Base-by-base conservation (phyloP, 1,140 invertebrate genomes). In the Bradysia coprophila region DNA sequence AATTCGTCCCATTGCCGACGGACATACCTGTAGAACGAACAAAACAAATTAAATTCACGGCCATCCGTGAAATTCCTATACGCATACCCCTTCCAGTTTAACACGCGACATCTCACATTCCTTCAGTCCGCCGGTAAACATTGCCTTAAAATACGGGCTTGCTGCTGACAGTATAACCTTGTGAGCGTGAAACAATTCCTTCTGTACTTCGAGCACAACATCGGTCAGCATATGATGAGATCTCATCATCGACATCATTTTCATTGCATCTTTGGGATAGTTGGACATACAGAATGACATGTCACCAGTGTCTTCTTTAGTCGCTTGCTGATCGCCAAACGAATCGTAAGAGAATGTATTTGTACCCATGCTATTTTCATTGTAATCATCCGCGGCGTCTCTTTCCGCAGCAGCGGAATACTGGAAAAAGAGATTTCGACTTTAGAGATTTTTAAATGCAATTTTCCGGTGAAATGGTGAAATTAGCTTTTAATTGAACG, bases 141-240 rank as follows among this genome's bases (percentile, higher is more conserved):
- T 94, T 32, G 89, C 89, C 73, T 91, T 89, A 55, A 95, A 95
- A 60, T 94, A 96, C 2, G 90, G 90, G 65, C 90, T 93, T 43
- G 82, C 86, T 1, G 90, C 85, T 4, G 91, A 89, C 33, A 96
- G 65, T 21, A 96, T 80, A 13, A 93, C 78, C 66, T 89, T 81
- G 58, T 96, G 92, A 3, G 84, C 89, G 49, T 84, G 78, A 56
- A 94, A 92, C 16, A 83, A 60, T 55, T 89, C 81, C 11, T 72
- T 69, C 28, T 82, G 86, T 13, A 93, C 84, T 64, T 87, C 78
- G 18, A 94, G 61, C 36, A 82, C 71, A 18, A 93, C 81, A 59
- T 94, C 89, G 13, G 88, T 92, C 4, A 93, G 66, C 80, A 91
- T 90, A 46, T 81, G 75, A 59, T 89, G 80, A 15, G 77, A 79